phyloP scores from a whole-genome alignment of 2,888 invertebrate species.

The Lissonota sp. region DNA sequence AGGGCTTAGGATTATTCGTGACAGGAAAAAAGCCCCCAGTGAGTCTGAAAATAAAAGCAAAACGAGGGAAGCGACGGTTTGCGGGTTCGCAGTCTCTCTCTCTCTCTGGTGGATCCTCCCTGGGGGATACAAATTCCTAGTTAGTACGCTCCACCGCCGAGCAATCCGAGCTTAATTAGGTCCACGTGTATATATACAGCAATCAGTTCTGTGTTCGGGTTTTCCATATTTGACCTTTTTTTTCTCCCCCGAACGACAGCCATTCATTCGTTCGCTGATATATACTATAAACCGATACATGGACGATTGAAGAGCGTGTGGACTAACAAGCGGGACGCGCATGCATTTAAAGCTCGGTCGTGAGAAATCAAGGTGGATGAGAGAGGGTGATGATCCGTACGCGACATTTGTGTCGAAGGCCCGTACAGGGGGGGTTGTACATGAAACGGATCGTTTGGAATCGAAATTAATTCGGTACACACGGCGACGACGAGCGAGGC shows the following conservation, averaged over 20 bases:
- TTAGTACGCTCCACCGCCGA: neutral
- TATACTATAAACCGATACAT: constrained; percentile 17
- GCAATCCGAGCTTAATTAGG: constrained; percentile 20
- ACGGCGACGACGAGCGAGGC: constrained; percentile 44
- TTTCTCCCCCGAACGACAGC: constrained; percentile 7
- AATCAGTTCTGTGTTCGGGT: too few species aligned
- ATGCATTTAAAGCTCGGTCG: neutral
- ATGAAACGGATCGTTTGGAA: constrained; percentile 18
- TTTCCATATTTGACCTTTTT: constrained; percentile 5
- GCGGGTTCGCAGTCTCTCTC: neutral
- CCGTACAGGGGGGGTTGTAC: neutral
- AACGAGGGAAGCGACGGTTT: neutral
- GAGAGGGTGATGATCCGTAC: neutral
- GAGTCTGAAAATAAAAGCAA: too few species aligned
- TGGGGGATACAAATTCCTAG: neutral
- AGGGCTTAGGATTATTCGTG: too few species aligned
- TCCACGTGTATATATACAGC: neutral
- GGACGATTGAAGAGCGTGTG: constrained; percentile 43
- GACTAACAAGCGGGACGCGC: constrained; percentile 1
- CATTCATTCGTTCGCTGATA: constrained; percentile 14
- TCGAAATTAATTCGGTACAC: constrained; percentile 54
- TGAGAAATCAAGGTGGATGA: neutral
- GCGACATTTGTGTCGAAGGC: neutral
- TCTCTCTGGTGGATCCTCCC: neutral
- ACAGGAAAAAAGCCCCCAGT: too few species aligned